These are phyloP conservation scores for Furcifer pardalis DNA, from an alignment of 2,797 vertebrate species.

Conservation along the genomic window DNA sequence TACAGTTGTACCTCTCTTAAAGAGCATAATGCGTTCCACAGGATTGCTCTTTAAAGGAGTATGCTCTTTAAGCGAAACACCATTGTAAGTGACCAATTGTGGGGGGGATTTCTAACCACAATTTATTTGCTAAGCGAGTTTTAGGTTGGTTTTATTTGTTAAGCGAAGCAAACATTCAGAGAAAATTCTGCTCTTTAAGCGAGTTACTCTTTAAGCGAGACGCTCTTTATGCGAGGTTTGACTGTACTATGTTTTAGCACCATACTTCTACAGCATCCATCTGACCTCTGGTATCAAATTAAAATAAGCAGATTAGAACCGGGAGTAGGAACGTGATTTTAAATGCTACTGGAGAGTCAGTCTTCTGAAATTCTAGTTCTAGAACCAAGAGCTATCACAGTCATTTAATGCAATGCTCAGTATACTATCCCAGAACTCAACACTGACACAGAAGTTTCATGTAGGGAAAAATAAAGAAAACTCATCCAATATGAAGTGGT, in stretches of 20 bases:
- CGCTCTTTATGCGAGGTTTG: no score
- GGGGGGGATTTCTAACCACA: no score
- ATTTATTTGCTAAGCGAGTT: no score
- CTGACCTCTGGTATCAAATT: neutral
- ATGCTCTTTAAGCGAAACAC: no score
- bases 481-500: neutral
- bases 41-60: no score
- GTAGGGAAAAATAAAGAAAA: neutral
- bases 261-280: neutral
- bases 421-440: neutral
- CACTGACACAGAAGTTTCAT: constrained; percentile 1
- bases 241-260: neutral
- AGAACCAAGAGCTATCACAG: neutral
- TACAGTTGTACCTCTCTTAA: no score
- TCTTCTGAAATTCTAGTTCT: neutral
- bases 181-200: no score
- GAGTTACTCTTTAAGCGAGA: no score
- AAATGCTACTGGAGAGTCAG: neutral
- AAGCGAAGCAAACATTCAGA: no score
- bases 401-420: neutral
- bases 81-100: no score
- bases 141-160: no score
- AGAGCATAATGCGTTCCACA: no score
- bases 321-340: neutral
- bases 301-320: neutral